Conservation (phyloP, 2,888 invertebrate genomes). For the Galerucella nymphaeae region DNA sequence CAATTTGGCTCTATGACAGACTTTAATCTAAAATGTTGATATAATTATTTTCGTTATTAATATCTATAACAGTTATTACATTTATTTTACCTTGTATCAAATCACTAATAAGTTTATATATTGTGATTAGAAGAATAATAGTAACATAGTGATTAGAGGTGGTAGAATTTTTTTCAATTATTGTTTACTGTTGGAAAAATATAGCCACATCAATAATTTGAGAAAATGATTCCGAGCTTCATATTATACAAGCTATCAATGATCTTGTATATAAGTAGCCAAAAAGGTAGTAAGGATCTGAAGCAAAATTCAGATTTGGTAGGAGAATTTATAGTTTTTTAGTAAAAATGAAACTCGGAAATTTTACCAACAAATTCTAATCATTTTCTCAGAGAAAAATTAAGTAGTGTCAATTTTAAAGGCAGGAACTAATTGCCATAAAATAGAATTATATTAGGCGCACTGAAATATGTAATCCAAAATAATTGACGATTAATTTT, state of each 20-base stretch:
- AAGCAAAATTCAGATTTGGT: too few species aligned
- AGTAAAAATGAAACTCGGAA: background rate
- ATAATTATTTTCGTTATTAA: slow-evolving; percentile 32
- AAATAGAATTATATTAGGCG: background rate
- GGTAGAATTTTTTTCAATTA: background rate
- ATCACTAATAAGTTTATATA: slow-evolving; percentile 17
- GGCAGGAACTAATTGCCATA: slow-evolving; percentile 6
- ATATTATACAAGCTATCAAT: background rate
- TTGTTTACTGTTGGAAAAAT: background rate
- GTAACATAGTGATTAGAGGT: background rate
- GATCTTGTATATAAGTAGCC: too few species aligned
- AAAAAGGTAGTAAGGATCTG: too few species aligned
- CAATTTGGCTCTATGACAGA: slow-evolving; percentile 19
- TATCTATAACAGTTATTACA: slow-evolving; percentile 37
- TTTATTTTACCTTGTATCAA: slow-evolving; percentile 36
- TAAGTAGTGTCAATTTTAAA: slow-evolving; percentile 6
- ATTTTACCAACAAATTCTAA: background rate
- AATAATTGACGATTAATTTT: slow-evolving; percentile 25
- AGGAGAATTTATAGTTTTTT: too few species aligned
- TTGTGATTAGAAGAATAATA: slow-evolving; percentile 7
- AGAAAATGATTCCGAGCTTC: background rate
- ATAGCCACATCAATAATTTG: background rate
- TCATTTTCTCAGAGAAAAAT: background rate
- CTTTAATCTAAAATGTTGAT: slow-evolving; percentile 35
- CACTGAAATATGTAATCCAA: slow-evolving; percentile 15